Evolutionary conservation across 2,797 vertebrate genomes (phyloP), one percentile per base, ranked within the genome.

Genomic region (Tiaroga cobitis): DNA sequence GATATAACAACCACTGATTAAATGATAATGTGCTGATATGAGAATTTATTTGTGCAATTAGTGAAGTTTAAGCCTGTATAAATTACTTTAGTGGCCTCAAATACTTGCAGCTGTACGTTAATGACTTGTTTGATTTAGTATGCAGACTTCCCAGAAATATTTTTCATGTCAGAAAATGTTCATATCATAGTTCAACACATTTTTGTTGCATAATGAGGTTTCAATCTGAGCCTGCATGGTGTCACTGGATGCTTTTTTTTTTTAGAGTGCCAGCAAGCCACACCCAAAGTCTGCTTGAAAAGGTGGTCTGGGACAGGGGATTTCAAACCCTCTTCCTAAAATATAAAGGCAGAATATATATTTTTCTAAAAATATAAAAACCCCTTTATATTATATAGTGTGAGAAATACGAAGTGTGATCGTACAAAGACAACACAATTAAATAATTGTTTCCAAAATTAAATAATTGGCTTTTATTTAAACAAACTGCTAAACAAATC

Each of bases 1-100:
- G 69, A 85, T 51, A 75, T 65, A 73, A 80, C 9, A 70, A 63
- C 68, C 63, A 21, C 13, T 87, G 76, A 68, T 68, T 61, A 65
- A 72, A 46, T 16, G 26, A n/a, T 3, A 51, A 59, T 41, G 6
- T 32, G 37, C 43, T 68, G 26, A 59, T 76, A 46, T 29, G 19
- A 56, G 26, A 43, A 85, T 72, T 39, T 70, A 37, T 51, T 51
- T 68, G 18, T 26, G 32, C 1, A 51, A 16, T 18, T 34, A 43
- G 54, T 46, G 4, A 72, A 59, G 37, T 59, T 32, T 21, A 63
- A 34, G 10, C 19, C 3, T 13, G 54, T 73, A 15, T 65, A 73
- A 32, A 3, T 70, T 41, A 18, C 8, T 41, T 54, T 4, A 59
- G n/a, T 15, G 18, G 56, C 54, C 39, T 34, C 56, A 83, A 82